These are phyloP conservation scores for Gandaritis pyraliata DNA, from an alignment of 2,888 invertebrate genomes.

Conservation along the genomic window DNA sequence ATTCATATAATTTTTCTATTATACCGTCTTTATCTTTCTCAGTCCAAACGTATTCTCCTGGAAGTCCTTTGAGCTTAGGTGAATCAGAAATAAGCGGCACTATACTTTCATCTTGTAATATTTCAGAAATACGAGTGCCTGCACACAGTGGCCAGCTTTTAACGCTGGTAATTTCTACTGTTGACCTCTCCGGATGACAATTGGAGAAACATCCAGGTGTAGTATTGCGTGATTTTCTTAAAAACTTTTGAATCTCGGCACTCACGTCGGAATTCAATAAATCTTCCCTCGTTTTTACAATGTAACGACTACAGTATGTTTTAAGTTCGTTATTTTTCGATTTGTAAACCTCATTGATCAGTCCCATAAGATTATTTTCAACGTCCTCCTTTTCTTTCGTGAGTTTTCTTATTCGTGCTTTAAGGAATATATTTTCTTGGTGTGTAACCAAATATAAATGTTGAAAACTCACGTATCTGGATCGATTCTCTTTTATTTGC, in stretches of 20 bases:
- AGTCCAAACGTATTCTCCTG: slow-evolving; percentile 73
- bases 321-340: slow-evolving; percentile 66
- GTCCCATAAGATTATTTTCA: slow-evolving; percentile 60
- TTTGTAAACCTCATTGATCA: slow-evolving; percentile 66
- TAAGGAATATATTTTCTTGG: slow-evolving; percentile 71
- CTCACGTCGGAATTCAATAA: slow-evolving; percentile 60
- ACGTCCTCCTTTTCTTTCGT: slow-evolving; percentile 61
- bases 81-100: slow-evolving; percentile 50
- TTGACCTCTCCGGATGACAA: slow-evolving; percentile 32
- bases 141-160: slow-evolving; percentile 39
- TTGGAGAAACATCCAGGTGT: slow-evolving; percentile 23
- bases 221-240: slow-evolving; percentile 45
- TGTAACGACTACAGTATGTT: slow-evolving; percentile 65
- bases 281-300: slow-evolving; percentile 64
- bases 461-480: slow-evolving; percentile 65
- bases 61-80: slow-evolving; percentile 66
- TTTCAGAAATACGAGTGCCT: slow-evolving; percentile 43
- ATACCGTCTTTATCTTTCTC: slow-evolving; percentile 74
- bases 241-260: slow-evolving; percentile 65
- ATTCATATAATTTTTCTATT: slow-evolving; percentile 75
- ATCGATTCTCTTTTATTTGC: slow-evolving; percentile 64
- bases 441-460: slow-evolving; percentile 67
- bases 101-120: slow-evolving; percentile 47
- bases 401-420: slow-evolving; percentile 61
- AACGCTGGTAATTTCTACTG: slow-evolving; percentile 15